Base-by-base conservation (phyloP, 2,113 vertebrate genomes). In the Tachysurus fulvidraco region DNA sequence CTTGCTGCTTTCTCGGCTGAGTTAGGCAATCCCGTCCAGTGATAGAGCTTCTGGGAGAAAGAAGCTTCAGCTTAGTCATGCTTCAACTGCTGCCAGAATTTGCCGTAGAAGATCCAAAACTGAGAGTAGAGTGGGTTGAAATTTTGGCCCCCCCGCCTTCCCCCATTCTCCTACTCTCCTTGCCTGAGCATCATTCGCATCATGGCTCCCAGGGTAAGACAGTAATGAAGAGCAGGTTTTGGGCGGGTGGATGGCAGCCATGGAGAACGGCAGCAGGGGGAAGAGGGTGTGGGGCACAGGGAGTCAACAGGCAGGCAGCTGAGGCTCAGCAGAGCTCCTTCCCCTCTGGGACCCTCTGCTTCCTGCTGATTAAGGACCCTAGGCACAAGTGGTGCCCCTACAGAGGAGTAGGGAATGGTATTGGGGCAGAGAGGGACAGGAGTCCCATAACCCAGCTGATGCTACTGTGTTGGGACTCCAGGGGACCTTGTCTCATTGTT, bases 291-390 rank as follows among this genome's bases (percentile, higher is more conserved):
- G 84, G 89, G 83, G 73, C 89, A 91, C 80, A 91, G 85, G 86
- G 91, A 94, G 91, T 92, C 93, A 93, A 88, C 90, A 87, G 77
- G 67, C 52, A 92, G 88, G 91, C 83, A 85, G 89, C 87, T 80
- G 82, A 69, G 81, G 80, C 86, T 65, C 93, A 92, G 92, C 93
- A 94, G 92, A 87, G 90, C 54, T 77, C 28, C 46, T 64, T 64
- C 30, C 81, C 86, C 59, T 69, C 21, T 71, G 93, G 94, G 94
- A 93, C 91, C 74, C 83, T 92, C 92, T 94, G 93, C 81, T 94
- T 95, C 93, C 92, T 94, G 92, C 91, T 95, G 94, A 95, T 95
- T 94, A 93, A 91, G 91, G 91, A 91, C 89, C 87, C 55, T 87
- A 89, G 90, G 91, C 88, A 92, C 91, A 90, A 89, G 83, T 90